Base-by-base conservation (phyloP, 1,140 invertebrate species). In the Drosophila kohkoa region DNA sequence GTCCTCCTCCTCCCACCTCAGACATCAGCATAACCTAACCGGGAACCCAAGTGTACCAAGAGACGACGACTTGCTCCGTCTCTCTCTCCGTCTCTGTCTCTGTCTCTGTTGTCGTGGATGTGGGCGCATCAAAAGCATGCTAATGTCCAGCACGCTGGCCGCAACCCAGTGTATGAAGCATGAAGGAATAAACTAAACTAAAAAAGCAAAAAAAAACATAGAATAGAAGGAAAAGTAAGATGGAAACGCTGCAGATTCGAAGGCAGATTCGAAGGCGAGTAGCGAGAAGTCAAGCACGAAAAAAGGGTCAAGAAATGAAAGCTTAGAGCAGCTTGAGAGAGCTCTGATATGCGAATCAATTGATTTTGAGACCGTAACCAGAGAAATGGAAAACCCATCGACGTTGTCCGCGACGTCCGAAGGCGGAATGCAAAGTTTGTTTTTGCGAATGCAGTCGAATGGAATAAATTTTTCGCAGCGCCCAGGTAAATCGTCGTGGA, bases 391-490 rank as follows among this genome's bases (percentile, higher is more conserved):
- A 70, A 51, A 55, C n/a, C 60, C 60, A 65, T 11, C 5, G 38
- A 38, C 6, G 2, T 3, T 3, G 2, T 3, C 6, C 30, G 43
- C 3, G 8, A 3, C 15, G 20, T 25, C 20, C 20, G 45, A 8
- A 11, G 16, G 8, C 6, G 7, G 16, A 87, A 87, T 88, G 85
- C 83, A 88, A 88, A 89, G 78, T 82, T 87, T 82, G 77, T 80
- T 86, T 86, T 87, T 88, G 83, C 79, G 80, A 83, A 87, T 88
- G 85, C 85, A 88, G 81, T 82, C 77, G 77, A 62, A 74, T 52
- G 78, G 85, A 88, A 88, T 89, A 89, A 88, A 88, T 89, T 88
- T 80, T 74, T 67, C 79, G 81, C 85, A 89, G 75, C 74, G 51
- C 20, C 20, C 82, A 88, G 83, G 83, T 88, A 89, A 88, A 88